Base-by-base conservation (phyloP, 2,113 vertebrate species). In the Nerophis lumbriciformis region DNA sequence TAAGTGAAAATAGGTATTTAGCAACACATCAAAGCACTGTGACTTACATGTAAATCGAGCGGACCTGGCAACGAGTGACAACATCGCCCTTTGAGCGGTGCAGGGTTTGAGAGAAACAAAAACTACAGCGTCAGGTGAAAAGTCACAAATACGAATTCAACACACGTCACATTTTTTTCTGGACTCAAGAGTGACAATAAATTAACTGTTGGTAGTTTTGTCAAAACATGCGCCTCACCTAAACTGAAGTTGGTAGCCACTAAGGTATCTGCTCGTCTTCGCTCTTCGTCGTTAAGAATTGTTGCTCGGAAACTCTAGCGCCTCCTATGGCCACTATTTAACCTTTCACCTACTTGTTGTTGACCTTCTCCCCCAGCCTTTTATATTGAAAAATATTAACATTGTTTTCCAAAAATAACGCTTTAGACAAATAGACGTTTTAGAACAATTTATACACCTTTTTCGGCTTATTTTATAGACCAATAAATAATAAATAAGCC, bases 11-110 rank as follows among this genome's bases (percentile, higher is more conserved):
- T 28, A 28, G 28, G 28, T 28, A 28, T 28, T 28, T 28, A 3
- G 1, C 1, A 48, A 59, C 11, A 47, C 12, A 61, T 61, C 44
- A 47, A 15, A 59, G 47, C 13, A n/a, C 0, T 1, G 38, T 16
- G 48, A 82, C 80, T 85, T 73, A 82, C 83, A 47, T 69, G 6
- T 75, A 0, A 42, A 49, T 14, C 77, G 48, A 19, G 73, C 64
- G 28, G 79, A 75, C 58, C 69, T 69, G 69, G 57, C 2, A 47
- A 63, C 5, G 28, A 14, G 6, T 0, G 80, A 69, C 56, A 80
- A 48, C 83, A 85, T 85, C 13, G 38, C 50, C 45, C 4, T 82
- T 52, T 53, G 63, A 5, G 19, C 59, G 1, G 14, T 15, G 49
- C 8, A 16, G 54, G 38, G 16, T 6, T 10, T 39, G 16, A 44